phyloP scores from a whole-genome alignment of 1,140 invertebrate genomes.

The Metopolophium dirhodum region DNA sequence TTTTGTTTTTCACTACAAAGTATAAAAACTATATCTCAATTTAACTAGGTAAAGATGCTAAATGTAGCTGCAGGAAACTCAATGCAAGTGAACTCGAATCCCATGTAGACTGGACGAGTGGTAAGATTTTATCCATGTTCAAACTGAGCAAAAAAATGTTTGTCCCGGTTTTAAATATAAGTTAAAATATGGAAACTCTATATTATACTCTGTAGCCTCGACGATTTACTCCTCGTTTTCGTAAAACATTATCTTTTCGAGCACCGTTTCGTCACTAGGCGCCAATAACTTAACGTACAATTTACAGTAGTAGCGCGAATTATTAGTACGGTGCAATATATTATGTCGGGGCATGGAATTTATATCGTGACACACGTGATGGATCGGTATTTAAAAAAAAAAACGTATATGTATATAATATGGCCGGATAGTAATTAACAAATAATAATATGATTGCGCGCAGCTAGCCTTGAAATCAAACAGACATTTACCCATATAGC shows the following conservation, averaged over 20 bases:
- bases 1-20: no score
- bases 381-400: background rate
- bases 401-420: background rate
- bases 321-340: background rate
- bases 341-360: background rate
- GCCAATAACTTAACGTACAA: background rate
- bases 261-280: background rate
- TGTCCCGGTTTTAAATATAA: background rate
- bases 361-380: background rate
- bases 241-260: background rate
- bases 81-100: no score
- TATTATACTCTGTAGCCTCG: no score
- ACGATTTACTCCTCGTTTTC: background rate
- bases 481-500: background rate
- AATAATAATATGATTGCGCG: background rate
- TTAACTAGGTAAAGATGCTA: no score
- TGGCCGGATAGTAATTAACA: background rate
- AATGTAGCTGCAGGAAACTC: no score
- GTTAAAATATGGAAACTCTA: background rate
- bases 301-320: background rate
- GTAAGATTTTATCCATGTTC: background rate
- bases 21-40: no score
- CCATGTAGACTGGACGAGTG: no score
- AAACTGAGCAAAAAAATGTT: background rate
- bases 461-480: background rate